Percentiles rank a stretch among this genome's conserved stretches.
Evolutionary conservation across 2,888 invertebrate species (phyloP).

Genomic region (Eristalinus sepulchralis): DNA sequence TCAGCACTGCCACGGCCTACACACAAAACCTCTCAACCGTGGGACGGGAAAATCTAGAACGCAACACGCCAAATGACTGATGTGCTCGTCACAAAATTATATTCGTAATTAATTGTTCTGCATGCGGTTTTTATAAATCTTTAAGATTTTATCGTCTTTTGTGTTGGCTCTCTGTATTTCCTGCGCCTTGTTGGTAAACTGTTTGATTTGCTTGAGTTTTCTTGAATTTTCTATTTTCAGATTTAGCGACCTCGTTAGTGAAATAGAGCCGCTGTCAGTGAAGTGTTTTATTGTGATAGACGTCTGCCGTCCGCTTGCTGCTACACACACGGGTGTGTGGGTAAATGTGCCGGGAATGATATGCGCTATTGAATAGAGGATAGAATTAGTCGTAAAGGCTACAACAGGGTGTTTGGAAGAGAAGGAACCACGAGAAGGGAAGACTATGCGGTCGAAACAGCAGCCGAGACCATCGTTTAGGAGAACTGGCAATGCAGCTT

Average conservation of each 20-base stretch:
- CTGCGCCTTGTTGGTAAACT: neutral
- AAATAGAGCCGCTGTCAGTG: constrained; percentile 37
- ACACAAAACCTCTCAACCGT: constrained; percentile 12
- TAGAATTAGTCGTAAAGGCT: constrained; percentile 61
- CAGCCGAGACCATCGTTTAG: constrained; percentile 87
- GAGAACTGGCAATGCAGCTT: constrained; percentile 83
- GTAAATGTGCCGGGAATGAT: constrained; percentile 35
- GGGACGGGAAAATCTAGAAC: constrained; percentile 45
- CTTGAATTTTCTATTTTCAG: constrained; percentile 55
- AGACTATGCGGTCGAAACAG: constrained; percentile 86
- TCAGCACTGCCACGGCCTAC: neutral
- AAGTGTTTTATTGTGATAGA: constrained; percentile 42
- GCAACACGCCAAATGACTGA: constrained; percentile 48
- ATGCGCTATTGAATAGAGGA: constrained; percentile 58
- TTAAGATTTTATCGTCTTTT: neutral
- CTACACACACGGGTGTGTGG: neutral
- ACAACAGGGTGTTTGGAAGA: neutral
- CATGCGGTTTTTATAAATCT: constrained; percentile 33
- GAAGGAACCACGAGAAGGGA: neutral
- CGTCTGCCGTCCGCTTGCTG: neutral
- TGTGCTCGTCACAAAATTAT: constrained; percentile 59
- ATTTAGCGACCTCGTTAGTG: constrained; percentile 31
- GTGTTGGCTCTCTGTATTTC: neutral
- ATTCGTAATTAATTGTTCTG: constrained; percentile 57
- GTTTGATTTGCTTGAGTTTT: constrained; percentile 32